Evolutionary conservation across 23 tunicate genomes (phyloP), one percentile per base, ranked within the genome.

Genomic region (Trididemnum clinides): DNA sequence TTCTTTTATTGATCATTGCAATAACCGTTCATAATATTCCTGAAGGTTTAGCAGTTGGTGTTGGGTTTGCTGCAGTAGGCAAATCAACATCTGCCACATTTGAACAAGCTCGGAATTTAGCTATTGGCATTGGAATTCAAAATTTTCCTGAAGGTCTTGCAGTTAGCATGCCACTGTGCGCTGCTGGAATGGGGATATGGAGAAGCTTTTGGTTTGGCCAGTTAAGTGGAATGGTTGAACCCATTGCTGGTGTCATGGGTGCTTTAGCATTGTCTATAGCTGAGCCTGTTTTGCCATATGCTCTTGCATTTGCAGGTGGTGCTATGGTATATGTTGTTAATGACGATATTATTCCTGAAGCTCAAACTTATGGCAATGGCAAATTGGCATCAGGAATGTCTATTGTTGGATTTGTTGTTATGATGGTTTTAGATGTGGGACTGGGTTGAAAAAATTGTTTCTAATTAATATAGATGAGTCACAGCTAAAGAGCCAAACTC

Each of bases 141-240:
- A 96, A 96, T 59, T 96, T 96, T 70, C 99, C 99, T 32, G 99
- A 96, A 70, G 99, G 99, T 6, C 79, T 96, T 20, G 99, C 99
- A 0, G 99, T 96, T 18, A 91, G 97, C 49, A 64, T 96, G 27
- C 99, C 99, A 25, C 77, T 96, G 32, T 63, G 99, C 1, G 99
- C 94, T 27, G 93, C 96, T 63, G 99, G 99, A 15, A 34, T 96
- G 44, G 54, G 91, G 30, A 88, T 84, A 29, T 89, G 95, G 93
- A 75, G 50, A 59, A 85, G 90, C 35, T 96, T 96, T 63, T 96
- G 90, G 87, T 96, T 85, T 82, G 99, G 99, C 28, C 99, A 96
- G 64, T 51, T 96, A 62, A 87, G 93, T 65, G 99, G 99, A 10
- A 96, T 96, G 99, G 96, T 96, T 44, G 99, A 96, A 73, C 99